Evolutionary conservation across 2,888 invertebrate species (phyloP), one percentile per base, ranked within the genome.

Genomic region (Caradrina kadenii): DNA sequence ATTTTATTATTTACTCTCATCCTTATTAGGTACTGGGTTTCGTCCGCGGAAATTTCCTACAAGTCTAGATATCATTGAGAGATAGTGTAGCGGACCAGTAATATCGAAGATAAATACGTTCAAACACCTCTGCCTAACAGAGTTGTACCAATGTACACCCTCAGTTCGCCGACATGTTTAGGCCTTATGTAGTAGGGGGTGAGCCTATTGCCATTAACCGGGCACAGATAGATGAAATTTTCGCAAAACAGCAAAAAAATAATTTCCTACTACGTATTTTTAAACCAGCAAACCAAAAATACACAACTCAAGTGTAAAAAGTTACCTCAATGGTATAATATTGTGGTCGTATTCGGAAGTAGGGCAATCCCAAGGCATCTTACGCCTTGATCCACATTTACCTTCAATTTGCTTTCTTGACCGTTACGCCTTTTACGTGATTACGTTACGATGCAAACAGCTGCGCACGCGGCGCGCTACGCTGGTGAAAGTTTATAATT

Each of bases 381-480:
- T 52, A 50, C 26, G 21, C 81, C 76, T 75, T 67, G 52, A 66
- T 71, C 80, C 58, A 80, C 68, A 80, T 71, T 56, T 42, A 22
- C 59, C 22, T 42, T 19, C 64, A 31, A 62, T 63, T 73, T 49
- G 35, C 69, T 79, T 75, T 80, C 68, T 69, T 76, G 60, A 56
- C 76, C 69, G 61, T 66, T 78, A 78, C 65, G 56, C 49, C 26
- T 52, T 54, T 60, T 61, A 64, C 50, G 39, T 35, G n/a, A 15
- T 72, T 35, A 42, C 42, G 49, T 53, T 59, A 31, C 39, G 6
- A 59, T 71, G 35, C 31, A 75, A 26, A 45, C 21, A 42, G 22
- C 21, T 22, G 52, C 31, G 50, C 19, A 19, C 5, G 49, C 35
- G 17, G 11, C 39, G 39, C 39, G 39, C 2, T 11, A 39, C 22